Conservation (phyloP, 2,888 invertebrate species). For the Cataglyphis altisquamis region DNA sequence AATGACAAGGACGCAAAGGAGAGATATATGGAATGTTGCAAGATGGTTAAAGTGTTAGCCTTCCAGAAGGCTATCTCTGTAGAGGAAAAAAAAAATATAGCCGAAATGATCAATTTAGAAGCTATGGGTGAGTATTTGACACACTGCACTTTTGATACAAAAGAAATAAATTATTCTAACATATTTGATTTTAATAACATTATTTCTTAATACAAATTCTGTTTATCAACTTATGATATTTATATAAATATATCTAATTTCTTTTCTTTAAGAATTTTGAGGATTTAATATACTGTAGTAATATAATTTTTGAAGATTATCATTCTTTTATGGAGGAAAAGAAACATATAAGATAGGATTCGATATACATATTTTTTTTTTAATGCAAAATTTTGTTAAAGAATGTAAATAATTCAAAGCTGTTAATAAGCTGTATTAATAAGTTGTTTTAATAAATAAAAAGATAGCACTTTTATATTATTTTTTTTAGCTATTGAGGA, state of each 20-base stretch:
- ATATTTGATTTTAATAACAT: not conserved
- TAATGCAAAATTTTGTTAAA: constrained; percentile 9
- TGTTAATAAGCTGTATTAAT: not conserved
- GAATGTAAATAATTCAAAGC: not conserved
- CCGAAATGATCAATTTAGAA: constrained; percentile 96
- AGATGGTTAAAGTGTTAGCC: constrained; percentile 97
- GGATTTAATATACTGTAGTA: not conserved
- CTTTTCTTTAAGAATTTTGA: not conserved
- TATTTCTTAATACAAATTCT: not conserved
- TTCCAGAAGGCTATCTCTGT: constrained; percentile 99
- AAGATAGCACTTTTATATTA: not conserved
- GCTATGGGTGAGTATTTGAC: constrained; percentile 91
- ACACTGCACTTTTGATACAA: not conserved
- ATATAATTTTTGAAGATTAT: not conserved
- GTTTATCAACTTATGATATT: not conserved
- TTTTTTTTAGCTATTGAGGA: constrained; percentile 94
- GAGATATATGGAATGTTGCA: constrained; percentile 97
- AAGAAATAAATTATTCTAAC: not conserved
- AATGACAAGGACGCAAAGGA: constrained; percentile 97
- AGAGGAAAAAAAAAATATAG: constrained; percentile 95
- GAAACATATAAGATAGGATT: not conserved
- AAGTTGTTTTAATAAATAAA: not conserved
- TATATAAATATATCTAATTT: constrained; percentile 1
- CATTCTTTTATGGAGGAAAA: not conserved
- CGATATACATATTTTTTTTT: not conserved